Percentiles rank a stretch among this genome's conserved stretches.
phyloP scores from a whole-genome alignment of 2,888 invertebrate genomes.

The Andrena chrysosceles region DNA sequence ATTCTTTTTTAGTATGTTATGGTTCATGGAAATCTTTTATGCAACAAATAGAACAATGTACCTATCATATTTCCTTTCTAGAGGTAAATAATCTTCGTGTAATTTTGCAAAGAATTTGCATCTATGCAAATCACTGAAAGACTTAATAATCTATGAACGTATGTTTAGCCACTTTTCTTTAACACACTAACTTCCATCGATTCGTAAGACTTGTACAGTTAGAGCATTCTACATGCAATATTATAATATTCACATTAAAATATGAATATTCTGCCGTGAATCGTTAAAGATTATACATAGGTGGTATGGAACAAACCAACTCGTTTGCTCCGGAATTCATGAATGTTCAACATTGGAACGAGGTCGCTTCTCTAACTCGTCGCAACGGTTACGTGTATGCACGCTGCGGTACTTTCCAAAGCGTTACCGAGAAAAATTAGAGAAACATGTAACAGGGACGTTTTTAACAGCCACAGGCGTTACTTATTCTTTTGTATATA shows the following conservation, averaged over 20 bases:
- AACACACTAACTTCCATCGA: background rate
- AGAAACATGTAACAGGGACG: background rate
- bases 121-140: too few relatives aligned
- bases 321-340: slow-evolving; percentile 45
- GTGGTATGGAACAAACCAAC: background rate
- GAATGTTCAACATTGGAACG: slow-evolving; percentile 55
- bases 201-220: background rate
- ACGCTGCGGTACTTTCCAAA: slow-evolving; percentile 26
- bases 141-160: too few relatives aligned
- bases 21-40: too few relatives aligned
- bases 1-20: too few relatives aligned
- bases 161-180: too few relatives aligned
- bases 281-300: background rate
- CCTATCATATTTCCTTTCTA: too few relatives aligned
- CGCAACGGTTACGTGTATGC: slow-evolving; percentile 24
- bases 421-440: slow-evolving; percentile 10
- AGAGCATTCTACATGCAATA: background rate
- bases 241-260: background rate
- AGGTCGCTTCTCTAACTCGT: slow-evolving; percentile 34
- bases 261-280: background rate
- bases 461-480: slow-evolving; percentile 5
- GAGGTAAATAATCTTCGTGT: too few relatives aligned
- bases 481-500: background rate
- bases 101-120: too few relatives aligned
- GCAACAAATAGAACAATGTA: too few relatives aligned